Evolutionary conservation across 1,140 invertebrate genomes (phyloP).

Genomic region (Drosophila jambulina): DNA sequence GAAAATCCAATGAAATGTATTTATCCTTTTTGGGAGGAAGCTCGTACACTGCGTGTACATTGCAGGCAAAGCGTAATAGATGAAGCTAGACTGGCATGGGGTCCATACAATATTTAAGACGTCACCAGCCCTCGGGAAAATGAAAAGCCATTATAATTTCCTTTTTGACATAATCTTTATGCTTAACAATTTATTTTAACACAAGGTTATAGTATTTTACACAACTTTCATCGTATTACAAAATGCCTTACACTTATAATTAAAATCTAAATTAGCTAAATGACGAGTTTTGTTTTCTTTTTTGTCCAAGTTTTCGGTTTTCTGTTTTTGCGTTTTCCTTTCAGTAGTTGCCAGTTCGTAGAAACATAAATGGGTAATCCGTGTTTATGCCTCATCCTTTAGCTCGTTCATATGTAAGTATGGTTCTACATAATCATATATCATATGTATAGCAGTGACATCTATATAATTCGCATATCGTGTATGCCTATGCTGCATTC

Average conservation of each 20-base stretch:
- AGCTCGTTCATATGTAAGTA: slow-evolving; percentile 38
- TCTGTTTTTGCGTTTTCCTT: slow-evolving; percentile 30
- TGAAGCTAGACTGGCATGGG: no score
- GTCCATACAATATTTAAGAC: no score
- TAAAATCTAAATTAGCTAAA: slow-evolving; percentile 75
- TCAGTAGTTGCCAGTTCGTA: slow-evolving; percentile 33
- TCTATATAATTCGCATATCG: slow-evolving; percentile 39
- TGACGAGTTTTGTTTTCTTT: slow-evolving; percentile 39
- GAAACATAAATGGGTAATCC: slow-evolving; percentile 51
- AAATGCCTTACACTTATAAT: slow-evolving; percentile 66
- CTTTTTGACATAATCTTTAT: slow-evolving; percentile 46
- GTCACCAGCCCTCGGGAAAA: background rate
- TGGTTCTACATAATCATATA: slow-evolving; percentile 41
- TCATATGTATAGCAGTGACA: slow-evolving; percentile 56
- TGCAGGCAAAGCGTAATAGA: background rate
- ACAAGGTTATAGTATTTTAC: slow-evolving; percentile 76
- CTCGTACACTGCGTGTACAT: background rate
- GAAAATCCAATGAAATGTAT: slow-evolving; percentile 26
- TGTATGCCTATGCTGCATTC: slow-evolving; percentile 42
- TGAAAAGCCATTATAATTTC: background rate
- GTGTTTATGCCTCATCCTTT: slow-evolving; percentile 24
- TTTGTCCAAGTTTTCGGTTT: slow-evolving; percentile 44
- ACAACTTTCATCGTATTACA: slow-evolving; percentile 74
- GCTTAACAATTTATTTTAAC: slow-evolving; percentile 81
- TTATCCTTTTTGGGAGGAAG: no score